Conservation (phyloP, 35 echinoderm and acorn worm genomes). For the Apostichopus japonicus region DNA sequence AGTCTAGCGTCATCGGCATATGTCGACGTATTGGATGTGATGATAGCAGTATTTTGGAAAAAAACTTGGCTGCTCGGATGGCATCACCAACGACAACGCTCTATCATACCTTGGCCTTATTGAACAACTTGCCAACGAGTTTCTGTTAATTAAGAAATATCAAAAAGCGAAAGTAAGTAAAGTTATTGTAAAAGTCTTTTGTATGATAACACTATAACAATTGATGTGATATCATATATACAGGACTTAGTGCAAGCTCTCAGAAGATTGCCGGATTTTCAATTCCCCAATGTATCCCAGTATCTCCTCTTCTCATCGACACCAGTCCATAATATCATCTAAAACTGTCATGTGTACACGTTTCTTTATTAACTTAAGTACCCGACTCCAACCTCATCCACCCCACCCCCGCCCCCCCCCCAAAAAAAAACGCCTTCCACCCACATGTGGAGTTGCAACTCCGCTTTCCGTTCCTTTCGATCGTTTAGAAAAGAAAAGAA, state of each 20-base stretch:
- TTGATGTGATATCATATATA: too few relatives aligned
- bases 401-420: too few relatives aligned
- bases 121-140: conserved; percentile 76
- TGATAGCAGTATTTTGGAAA: conserved; percentile 59
- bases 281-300: too few relatives aligned
- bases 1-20: conserved; percentile 58
- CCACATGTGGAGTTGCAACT: background rate
- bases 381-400: too few relatives aligned
- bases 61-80: conserved; percentile 65
- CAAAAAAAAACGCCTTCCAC: too few relatives aligned
- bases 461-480: too few relatives aligned
- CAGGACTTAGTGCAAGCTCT: too few relatives aligned
- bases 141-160: conserved; percentile 81
- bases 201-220: background rate
- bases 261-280: background rate
- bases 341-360: too few relatives aligned
- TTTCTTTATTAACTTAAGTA: too few relatives aligned
- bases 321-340: too few relatives aligned
- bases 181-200: background rate
- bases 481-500: too few relatives aligned
- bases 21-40: conserved; percentile 84
- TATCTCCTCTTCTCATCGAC: too few relatives aligned
- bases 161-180: conserved; percentile 71
- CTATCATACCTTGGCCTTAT: conserved; percentile 80
- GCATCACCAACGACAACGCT: conserved; percentile 67